Percentiles rank a stretch among this genome's conserved stretches.
Evolutionary conservation across 2,888 invertebrate genomes (phyloP).

Genomic region (Gastrophysa polygoni): DNA sequence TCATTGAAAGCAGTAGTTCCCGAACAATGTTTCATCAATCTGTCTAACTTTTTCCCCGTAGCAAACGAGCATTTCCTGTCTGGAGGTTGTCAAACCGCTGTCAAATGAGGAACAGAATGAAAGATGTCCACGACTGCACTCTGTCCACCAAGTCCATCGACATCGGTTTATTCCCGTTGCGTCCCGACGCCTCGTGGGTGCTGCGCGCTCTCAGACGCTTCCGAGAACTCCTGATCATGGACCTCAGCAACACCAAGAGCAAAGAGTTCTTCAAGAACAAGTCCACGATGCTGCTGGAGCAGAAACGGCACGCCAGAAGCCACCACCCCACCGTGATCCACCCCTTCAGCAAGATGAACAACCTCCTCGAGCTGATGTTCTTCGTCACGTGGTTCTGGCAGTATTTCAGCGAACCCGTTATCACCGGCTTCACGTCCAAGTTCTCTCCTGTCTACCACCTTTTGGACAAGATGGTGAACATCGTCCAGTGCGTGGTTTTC

Average conservation of each 20-base stretch:
- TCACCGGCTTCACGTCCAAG: not conserved
- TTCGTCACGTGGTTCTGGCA: slow-evolving; percentile 29
- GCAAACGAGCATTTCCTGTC: not conserved
- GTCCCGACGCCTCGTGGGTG: slow-evolving; percentile 8
- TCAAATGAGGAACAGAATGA: not conserved
- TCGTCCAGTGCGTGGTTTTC: not conserved
- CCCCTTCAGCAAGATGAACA: slow-evolving; percentile 39
- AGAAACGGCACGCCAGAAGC: slow-evolving; percentile 30
- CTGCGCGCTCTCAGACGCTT: slow-evolving; percentile 1
- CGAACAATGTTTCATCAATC: too few species aligned
- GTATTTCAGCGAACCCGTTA: not conserved
- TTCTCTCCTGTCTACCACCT: not conserved
- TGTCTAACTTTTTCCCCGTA: too few species aligned
- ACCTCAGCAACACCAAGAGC: slow-evolving; percentile 10
- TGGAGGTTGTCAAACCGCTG: not conserved
- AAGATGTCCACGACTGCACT: not conserved
- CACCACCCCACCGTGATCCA: slow-evolving; percentile 35
- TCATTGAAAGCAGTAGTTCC: too few species aligned
- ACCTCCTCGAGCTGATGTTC: slow-evolving; percentile 26
- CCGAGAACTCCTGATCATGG: slow-evolving; percentile 7
- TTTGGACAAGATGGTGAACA: slow-evolving; percentile 16
- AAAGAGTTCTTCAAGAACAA: slow-evolving; percentile 34
- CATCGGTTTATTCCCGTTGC: slow-evolving; percentile 7
- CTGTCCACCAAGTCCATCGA: not conserved
- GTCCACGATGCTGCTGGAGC: slow-evolving; percentile 34